A percentile compares a stretch with the other conserved stretches of the same genome.
These are phyloP conservation scores for Athene noctua DNA, from an alignment of 2,113 vertebrate species.

Conservation along the genomic window DNA sequence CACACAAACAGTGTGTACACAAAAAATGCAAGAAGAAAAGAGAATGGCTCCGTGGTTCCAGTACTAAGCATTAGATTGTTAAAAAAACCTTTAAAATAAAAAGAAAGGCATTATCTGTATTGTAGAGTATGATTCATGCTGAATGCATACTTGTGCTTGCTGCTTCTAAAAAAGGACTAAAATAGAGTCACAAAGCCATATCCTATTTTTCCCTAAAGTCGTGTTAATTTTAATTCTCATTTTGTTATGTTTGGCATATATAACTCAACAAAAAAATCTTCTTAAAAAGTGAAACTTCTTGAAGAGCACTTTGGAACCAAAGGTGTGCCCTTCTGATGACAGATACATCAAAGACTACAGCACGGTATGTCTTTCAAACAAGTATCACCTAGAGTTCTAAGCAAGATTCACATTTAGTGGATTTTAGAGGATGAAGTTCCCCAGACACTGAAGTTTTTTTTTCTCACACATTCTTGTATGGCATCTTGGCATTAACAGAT, in stretches of 20 bases:
- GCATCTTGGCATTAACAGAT: background rate
- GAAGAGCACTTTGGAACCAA: background rate
- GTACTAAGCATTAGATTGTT: background rate
- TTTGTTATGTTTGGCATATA: background rate
- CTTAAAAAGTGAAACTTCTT: background rate
- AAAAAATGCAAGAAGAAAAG: background rate
- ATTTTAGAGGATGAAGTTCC: background rate
- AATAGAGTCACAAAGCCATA: background rate
- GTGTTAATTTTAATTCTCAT: background rate
- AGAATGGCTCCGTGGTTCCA: background rate
- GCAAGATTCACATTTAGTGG: background rate
- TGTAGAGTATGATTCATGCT: background rate
- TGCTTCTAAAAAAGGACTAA: background rate
- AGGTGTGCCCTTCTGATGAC: background rate
- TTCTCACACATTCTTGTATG: background rate
- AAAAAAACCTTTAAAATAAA: background rate
- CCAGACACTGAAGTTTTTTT: background rate
- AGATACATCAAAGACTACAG: background rate
- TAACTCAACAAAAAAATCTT: background rate
- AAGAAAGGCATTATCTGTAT: background rate
- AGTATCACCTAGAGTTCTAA: background rate
- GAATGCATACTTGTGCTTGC: background rate
- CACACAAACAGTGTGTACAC: background rate
- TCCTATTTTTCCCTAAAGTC: background rate
- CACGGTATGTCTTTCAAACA: background rate